phyloP scores from a whole-genome alignment of 2,888 invertebrate genomes.

The Athalia cordata region DNA sequence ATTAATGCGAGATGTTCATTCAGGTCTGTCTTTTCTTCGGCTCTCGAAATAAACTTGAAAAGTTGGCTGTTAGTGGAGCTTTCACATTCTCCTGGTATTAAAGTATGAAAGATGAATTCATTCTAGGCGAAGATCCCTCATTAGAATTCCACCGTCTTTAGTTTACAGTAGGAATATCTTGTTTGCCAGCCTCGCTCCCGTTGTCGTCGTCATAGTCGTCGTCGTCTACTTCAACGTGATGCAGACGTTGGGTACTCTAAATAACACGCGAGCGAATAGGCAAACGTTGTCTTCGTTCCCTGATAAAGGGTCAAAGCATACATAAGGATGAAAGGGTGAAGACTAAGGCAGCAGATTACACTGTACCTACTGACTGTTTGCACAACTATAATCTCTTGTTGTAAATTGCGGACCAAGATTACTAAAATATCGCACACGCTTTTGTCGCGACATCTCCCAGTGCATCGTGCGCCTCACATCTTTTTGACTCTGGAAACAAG shows the following conservation, averaged over 20 bases:
- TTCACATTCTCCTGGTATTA: background rate
- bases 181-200: slow-evolving; percentile 9
- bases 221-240: background rate
- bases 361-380: slow-evolving; percentile 50
- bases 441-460: background rate
- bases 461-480: no score
- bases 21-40: background rate
- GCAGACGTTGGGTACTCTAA: background rate
- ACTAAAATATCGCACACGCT: slow-evolving; percentile 37
- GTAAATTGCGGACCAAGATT: slow-evolving; percentile 46
- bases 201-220: background rate
- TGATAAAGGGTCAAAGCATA: slow-evolving; percentile 9
- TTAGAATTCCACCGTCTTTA: slow-evolving; percentile 12
- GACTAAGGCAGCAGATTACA: slow-evolving; percentile 47
- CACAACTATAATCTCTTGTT: slow-evolving; percentile 54
- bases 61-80: background rate
- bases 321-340: background rate
- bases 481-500: no score
- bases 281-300: background rate
- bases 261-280: slow-evolving; percentile 10
- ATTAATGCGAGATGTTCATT: background rate
- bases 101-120: slow-evolving; percentile 6
- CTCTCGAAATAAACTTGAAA: slow-evolving; percentile 1
- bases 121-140: slow-evolving; percentile 8
- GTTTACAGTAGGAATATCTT: slow-evolving; percentile 8